Base-by-base conservation (phyloP, 2,888 invertebrate genomes). In the Capitulum mitella region DNA sequence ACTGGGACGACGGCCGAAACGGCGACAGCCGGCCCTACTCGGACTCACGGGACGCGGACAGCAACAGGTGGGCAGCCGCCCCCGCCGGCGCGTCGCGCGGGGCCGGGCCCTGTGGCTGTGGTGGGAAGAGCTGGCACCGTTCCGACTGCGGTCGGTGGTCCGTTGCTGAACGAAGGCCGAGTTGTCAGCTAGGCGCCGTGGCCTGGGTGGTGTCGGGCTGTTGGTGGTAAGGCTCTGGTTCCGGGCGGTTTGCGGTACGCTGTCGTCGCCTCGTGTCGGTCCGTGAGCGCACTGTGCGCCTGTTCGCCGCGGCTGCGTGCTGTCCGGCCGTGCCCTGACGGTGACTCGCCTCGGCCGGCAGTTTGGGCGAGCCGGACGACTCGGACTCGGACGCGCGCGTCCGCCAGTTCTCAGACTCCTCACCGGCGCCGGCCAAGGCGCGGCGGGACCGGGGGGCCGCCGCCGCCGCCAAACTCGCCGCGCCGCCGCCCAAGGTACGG, bases 1-100 rank as follows among this genome's bases (percentile, higher is more conserved):
- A 76, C 16, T 76, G 46, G 46, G 46, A 76, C 3, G 40, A 40
- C 75, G 26, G 40, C n/a, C 10, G 29, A 2, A 43, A 43, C 76
- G 76, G 76, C 32, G 76, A 76, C 46, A 76, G 46, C 46, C 12
- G 22, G 32, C 76, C 76, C 29, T 76, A 76, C 76, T 46, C 76
- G 16, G 76, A 76, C 76, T 12, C 43, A 16, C n/a, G 46, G 6
- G 46, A 43, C 29, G 43, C 76, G 46, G 76, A 76, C 76, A 46
- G 46, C 32, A 43, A 76, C 46, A 76, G 76, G 76, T 76, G 40
- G 34, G 64, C 14, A 12, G 32, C 32, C 14, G 34, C 51, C 3
- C 12, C 51, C 12, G 51, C 51, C 51, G 51, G 51, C 51, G 22
- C 51, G 51, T 22, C 43, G 43, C 43, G 43, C 43, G 6, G 43